phyloP scores from a whole-genome alignment of 2,797 vertebrate species.

The Synaphobranchus kaupii region DNA sequence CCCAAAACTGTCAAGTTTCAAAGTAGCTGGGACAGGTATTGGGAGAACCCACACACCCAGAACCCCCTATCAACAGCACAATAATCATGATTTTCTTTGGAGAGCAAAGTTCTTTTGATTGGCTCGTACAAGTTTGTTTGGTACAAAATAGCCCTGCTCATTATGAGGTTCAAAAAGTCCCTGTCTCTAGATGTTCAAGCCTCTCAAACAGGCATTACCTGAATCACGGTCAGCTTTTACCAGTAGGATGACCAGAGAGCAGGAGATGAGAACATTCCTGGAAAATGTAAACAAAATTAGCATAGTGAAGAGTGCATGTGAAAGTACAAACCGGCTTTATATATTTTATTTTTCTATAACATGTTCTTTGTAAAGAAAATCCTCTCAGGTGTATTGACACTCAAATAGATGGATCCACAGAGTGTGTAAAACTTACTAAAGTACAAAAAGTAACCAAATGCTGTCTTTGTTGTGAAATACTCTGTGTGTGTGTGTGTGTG shows the following conservation, averaged over 20 bases:
- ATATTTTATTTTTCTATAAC: no score
- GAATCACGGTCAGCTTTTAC: constrained; percentile 27
- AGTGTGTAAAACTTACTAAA: no score
- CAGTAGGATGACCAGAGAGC: constrained; percentile 16
- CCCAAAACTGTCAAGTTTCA: neutral
- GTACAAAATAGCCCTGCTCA: neutral
- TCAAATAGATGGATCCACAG: no score
- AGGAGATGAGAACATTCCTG: constrained; percentile 19
- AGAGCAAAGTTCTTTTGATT: neutral
- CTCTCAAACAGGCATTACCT: constrained; percentile 3
- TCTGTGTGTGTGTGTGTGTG: no score
- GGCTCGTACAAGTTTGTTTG: neutral
- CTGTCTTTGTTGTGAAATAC: no score
- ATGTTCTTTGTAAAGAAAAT: no score
- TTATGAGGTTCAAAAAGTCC: neutral
- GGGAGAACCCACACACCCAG: neutral
- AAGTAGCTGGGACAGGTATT: neutral
- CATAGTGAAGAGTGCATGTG: neutral
- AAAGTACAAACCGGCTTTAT: neutral
- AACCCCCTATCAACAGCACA: neutral
- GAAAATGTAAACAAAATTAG: neutral
- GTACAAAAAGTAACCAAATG: no score
- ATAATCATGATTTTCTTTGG: neutral
- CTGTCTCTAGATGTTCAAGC: neutral
- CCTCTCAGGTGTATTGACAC: no score